Conservation (phyloP, 1,140 invertebrate genomes). For the Zelostemma sp. region DNA sequence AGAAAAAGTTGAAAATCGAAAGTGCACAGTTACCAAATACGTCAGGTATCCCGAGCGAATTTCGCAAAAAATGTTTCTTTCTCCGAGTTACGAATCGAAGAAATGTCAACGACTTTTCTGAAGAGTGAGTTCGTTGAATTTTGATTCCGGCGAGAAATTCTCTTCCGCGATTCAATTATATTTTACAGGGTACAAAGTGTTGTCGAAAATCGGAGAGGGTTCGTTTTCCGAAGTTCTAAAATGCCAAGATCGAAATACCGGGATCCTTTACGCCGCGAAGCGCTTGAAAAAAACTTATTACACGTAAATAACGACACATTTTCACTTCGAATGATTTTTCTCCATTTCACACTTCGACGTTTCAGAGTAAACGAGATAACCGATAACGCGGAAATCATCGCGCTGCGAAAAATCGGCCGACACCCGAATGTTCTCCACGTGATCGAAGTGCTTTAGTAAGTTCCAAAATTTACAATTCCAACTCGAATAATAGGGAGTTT, state of each 20-base stretch:
- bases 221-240: constrained; percentile 80
- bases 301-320: too few relatives aligned
- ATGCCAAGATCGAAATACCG: constrained; percentile 75
- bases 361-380: too few relatives aligned
- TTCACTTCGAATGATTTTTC: too few relatives aligned
- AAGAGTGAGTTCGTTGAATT: neutral
- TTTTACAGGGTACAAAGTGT: constrained; percentile 73
- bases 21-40: neutral
- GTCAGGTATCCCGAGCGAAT: neutral
- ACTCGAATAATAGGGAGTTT: too few relatives aligned
- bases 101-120: neutral
- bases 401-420: too few relatives aligned
- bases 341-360: too few relatives aligned
- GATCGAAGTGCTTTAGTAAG: too few relatives aligned
- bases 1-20: neutral
- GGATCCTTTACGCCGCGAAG: too few relatives aligned
- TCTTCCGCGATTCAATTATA: neutral
- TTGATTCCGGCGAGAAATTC: neutral
- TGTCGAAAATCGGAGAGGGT: constrained; percentile 76
- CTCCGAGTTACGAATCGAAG: neutral
- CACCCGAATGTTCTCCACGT: too few relatives aligned
- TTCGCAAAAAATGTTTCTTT: neutral
- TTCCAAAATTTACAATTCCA: too few relatives aligned
- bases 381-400: too few relatives aligned
- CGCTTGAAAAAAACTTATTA: too few relatives aligned